Evolutionary conservation across 2,888 invertebrate species (phyloP), one percentile per base, ranked within the genome.

Genomic region (Branchellion lobata): DNA sequence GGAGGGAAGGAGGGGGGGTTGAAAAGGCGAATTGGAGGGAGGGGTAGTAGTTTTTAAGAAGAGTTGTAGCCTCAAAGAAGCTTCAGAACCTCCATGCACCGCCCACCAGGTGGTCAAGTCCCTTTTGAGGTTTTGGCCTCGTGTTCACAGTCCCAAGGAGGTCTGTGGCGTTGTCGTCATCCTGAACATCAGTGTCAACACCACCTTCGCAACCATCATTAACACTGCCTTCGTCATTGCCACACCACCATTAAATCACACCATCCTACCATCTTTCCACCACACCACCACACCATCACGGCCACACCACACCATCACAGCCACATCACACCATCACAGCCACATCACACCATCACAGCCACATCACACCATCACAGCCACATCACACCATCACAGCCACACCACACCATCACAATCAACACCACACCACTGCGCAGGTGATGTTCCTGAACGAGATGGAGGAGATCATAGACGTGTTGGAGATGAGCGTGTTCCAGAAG

Each of bases 361-460:
- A 65, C 27, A 3, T 21, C 65, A 3, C 29, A 11, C 65, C 24
- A 65, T 11, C 29, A 3, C 29, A 3, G 8, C 18, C 27, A 8
- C 3, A 3, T 27, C 29, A 3, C 65, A 11, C 24, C 65, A 65
- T 21, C 27, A 3, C 24, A 3, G 3, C 18, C 29, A 65, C 24
- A 3, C 61, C 61, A 8, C 24, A 3, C 21, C 18, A 3, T 11
- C 24, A 3, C 61, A 5, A 8, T 57, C 65, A 33, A 87, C 27
- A 11, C 71, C n/a, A 14, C 88, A 14, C 61, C 61, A 40, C 40
- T 8, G 14, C 40, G 14, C 40, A 92, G 92, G 98, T 99, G 84
- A 99, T 99, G 98, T 99, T 98, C 90, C 91, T 99, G 87, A 97
- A 97, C 82, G 99, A 99, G 90, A 92, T 99, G 85, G 99, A 99